Base-by-base conservation (phyloP, 1,140 invertebrate species). In the Drosophila grimshawi region DNA sequence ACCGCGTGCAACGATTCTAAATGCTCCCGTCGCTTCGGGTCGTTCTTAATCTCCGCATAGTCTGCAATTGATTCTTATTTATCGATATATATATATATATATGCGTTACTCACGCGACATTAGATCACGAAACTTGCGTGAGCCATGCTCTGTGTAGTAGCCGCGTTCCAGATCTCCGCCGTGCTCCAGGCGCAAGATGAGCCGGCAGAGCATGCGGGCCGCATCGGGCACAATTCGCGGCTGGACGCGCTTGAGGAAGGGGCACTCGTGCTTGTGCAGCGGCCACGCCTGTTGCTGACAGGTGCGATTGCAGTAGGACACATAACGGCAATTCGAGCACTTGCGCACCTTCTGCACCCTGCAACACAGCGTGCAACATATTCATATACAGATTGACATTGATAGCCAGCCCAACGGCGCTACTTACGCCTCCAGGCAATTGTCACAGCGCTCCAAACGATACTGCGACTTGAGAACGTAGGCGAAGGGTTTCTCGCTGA, bases 251-350 rank as follows among this genome's bases (percentile, higher is more conserved):
- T 95, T 95, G 27, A 97, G 94, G 81, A 95, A 95, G 35, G 93
- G 81, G 91, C 97, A 97, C 93, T 97, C 97, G 81, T 93, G 93
- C 92, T 96, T 97, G 83, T 97, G 97, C 66, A 96, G 93, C 10
- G 81, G 78, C 97, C 97, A 97, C 2, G 95, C 95, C 72, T 95
- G 93, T 86, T 94, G 95, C 86, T 97, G 97, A 92, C 97, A 97
- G 53, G 82, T 85, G 35, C 94, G 94, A 60, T 95, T 95, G 86
- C 97, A 97, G 76, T 97, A 97, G 90, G 95, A 94, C 2, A 96
- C 95, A 90, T 95, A 96, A n/a, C 95, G 94, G 91, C 96, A 97
- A n/a, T 94, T 95, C 1, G 95, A 95, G 92, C 96, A 97, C 93
- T 96, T 97, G 3, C 94, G 92, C 4, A 97, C 93, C 80, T 95